Evolutionary conservation across 2,797 vertebrate species (phyloP).

Genomic region (Pseudochirops corinnae): DNA sequence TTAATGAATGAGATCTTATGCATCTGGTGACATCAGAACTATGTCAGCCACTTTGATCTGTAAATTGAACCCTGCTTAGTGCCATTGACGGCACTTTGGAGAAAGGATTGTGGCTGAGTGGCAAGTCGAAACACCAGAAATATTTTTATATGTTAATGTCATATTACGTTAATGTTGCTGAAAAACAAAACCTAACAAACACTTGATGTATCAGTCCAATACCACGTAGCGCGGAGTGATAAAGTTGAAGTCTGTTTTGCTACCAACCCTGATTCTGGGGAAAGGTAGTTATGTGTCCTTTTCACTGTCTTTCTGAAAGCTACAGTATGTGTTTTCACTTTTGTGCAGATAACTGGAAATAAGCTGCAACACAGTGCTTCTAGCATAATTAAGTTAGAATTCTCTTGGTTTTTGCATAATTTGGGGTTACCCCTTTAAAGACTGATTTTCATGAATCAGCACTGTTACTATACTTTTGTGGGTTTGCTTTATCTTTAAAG

Average conservation of each 20-base stretch:
- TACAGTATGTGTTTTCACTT: slow-evolving; percentile 88
- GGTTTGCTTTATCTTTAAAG: slow-evolving; percentile 83
- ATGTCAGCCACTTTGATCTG: slow-evolving; percentile 88
- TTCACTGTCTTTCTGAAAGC: slow-evolving; percentile 88
- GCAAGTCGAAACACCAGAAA: slow-evolving; percentile 88
- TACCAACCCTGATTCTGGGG: slow-evolving; percentile 85
- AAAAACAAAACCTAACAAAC: slow-evolving; percentile 88
- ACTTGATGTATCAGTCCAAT: slow-evolving; percentile 89
- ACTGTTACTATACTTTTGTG: slow-evolving; percentile 80
- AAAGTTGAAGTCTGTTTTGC: slow-evolving; percentile 91
- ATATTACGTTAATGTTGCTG: slow-evolving; percentile 89
- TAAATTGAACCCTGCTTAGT: slow-evolving; percentile 87
- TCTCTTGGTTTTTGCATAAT: slow-evolving; percentile 81
- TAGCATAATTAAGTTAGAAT: slow-evolving; percentile 80
- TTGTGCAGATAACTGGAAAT: slow-evolving; percentile 90
- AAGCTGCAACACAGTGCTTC: slow-evolving; percentile 85
- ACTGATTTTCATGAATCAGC: slow-evolving; percentile 84
- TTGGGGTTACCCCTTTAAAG: slow-evolving; percentile 87
- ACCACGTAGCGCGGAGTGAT: slow-evolving; percentile 90
- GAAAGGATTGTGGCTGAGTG: slow-evolving; percentile 87
- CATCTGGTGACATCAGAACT: slow-evolving; percentile 91
- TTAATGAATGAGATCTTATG: slow-evolving; percentile 98
- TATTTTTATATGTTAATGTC: slow-evolving; percentile 91
- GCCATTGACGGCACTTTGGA: slow-evolving; percentile 84
- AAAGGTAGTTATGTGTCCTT: slow-evolving; percentile 87